phyloP scores from a whole-genome alignment of 2,797 vertebrate species.

The Cynodonichthys magdalenae region DNA sequence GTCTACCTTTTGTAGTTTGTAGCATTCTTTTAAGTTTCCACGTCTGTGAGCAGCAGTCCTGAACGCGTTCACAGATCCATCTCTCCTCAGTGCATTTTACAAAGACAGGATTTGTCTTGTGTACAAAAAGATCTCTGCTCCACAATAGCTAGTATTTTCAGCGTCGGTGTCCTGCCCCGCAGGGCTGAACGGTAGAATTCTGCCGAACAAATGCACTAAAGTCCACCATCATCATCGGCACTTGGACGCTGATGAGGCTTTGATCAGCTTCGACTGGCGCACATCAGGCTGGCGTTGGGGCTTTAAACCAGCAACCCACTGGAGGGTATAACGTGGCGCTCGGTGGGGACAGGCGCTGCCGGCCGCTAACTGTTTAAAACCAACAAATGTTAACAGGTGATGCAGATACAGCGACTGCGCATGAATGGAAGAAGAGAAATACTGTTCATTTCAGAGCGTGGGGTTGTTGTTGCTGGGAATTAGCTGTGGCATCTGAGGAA shows the following conservation, averaged over 20 bases:
- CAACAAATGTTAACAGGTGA: conserved; percentile 94
- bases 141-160: conserved; percentile 91
- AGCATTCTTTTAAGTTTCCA: conserved; percentile 76
- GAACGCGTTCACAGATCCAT: conserved; percentile 72
- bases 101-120: conserved; percentile 81
- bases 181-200: conserved; percentile 84
- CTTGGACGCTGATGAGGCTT: conserved; percentile 88
- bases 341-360: conserved; percentile 59
- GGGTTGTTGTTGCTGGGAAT: conserved; percentile 88
- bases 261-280: conserved; percentile 93
- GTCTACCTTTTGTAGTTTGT: conserved; percentile 71
- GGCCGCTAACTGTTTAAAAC: conserved; percentile 89
- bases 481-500: conserved; percentile 91
- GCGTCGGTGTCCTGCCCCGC: conserved; percentile 87
- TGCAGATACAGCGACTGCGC: conserved; percentile 87
- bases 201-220: conserved; percentile 87
- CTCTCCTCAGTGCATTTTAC: conserved; percentile 68
- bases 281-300: conserved; percentile 97
- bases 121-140: conserved; percentile 75
- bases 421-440: conserved; percentile 95
- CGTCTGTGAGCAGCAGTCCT: conserved; percentile 70
- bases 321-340: conserved; percentile 84
- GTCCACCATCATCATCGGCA: conserved; percentile 82
- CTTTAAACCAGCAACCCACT: conserved; percentile 93
- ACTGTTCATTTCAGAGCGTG: conserved; percentile 96